Percentiles rank a stretch among this genome's conserved stretches.
phyloP scores from a whole-genome alignment of 2,888 invertebrate species.

The Brassicogethes aeneus region DNA sequence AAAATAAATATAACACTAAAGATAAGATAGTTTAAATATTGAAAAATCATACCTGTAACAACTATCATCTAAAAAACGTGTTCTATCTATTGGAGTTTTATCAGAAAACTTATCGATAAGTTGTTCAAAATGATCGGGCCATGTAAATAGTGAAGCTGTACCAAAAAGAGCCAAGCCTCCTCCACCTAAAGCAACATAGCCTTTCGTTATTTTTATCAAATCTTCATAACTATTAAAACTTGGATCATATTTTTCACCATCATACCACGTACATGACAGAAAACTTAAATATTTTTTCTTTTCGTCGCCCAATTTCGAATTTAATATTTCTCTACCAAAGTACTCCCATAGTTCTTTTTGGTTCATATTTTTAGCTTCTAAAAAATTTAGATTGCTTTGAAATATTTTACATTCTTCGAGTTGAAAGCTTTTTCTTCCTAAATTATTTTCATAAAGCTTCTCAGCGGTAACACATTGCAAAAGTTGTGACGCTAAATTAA shows the following conservation, averaged over 20 bases:
- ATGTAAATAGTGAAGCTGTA: slow-evolving; percentile 81
- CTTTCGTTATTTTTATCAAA: slow-evolving; percentile 60
- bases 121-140: slow-evolving; percentile 68
- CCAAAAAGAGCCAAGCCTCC: slow-evolving; percentile 89
- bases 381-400: slow-evolving; percentile 58
- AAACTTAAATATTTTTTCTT: slow-evolving; percentile 83
- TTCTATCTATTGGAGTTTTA: slow-evolving; percentile 57
- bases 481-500: slow-evolving; percentile 67
- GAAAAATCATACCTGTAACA: slow-evolving; percentile 55
- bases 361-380: slow-evolving; percentile 61
- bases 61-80: slow-evolving; percentile 80
- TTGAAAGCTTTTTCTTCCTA: slow-evolving; percentile 73
- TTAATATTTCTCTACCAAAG: slow-evolving; percentile 78
- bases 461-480: slow-evolving; percentile 83
- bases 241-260: slow-evolving; percentile 29
- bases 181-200: slow-evolving; percentile 84
- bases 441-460: slow-evolving; percentile 71
- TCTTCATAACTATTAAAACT: slow-evolving; percentile 60
- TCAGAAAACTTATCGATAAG: slow-evolving; percentile 53
- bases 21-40: slow-evolving; percentile 7
- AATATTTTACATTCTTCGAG: slow-evolving; percentile 71
- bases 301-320: slow-evolving; percentile 52
- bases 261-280: slow-evolving; percentile 67
- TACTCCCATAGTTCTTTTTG: slow-evolving; percentile 77
- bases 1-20: slow-evolving; percentile 24